Base-by-base conservation (phyloP, 2,113 vertebrate genomes). In the Hiodon alosoides region DNA sequence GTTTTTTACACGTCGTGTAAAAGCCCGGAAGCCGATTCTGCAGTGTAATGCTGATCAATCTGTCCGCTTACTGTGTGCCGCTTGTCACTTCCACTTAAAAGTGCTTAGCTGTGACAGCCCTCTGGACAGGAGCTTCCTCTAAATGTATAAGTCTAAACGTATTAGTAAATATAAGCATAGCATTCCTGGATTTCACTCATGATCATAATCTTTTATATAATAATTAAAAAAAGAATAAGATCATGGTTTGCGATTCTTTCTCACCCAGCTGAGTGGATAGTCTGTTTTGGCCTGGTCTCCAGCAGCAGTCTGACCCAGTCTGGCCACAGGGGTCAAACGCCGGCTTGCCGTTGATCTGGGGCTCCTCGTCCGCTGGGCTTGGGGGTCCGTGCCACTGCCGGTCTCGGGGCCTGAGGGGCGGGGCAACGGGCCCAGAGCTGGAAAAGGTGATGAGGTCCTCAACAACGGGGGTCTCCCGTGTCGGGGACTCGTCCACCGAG, bases 391-490 rank as follows among this genome's bases (percentile, higher is more conserved):
- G 77, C 75, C 87, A 72, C 58, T 89, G 85, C 0, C 7, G 62
- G 62, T 14, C 54, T 7, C 88, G 77, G 13, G 87, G 90, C 76
- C 84, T 85, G 0, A 83, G 48, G 2, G 85, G 13, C 71, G 54
- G 82, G 62, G 84, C 62, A 10, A 85, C 3, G 14, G 9, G 76
- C 79, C 85, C 81, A 0, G 83, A 73, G 67, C 81, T 46, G 82
- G 73, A 67, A 78, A 87, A 90, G 0, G 83, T 87, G 69, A 91
- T 88, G 10, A 91, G 88, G 78, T 90, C 89, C 0, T 86, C 86
- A 74, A 90, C 87, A 3, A 90, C 83, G 1, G 80, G 79, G 59
- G 89, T 79, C 79, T 89, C 80, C 5, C 78, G 69, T 71, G 80
- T 80, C 2, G 86, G 80, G 3, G 74, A 80, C 72, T 91, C 86